Evolutionary conservation across 2,797 vertebrate genomes (phyloP), one percentile per base, ranked within the genome.

Genomic region (Eurystomus glaucurus): DNA sequence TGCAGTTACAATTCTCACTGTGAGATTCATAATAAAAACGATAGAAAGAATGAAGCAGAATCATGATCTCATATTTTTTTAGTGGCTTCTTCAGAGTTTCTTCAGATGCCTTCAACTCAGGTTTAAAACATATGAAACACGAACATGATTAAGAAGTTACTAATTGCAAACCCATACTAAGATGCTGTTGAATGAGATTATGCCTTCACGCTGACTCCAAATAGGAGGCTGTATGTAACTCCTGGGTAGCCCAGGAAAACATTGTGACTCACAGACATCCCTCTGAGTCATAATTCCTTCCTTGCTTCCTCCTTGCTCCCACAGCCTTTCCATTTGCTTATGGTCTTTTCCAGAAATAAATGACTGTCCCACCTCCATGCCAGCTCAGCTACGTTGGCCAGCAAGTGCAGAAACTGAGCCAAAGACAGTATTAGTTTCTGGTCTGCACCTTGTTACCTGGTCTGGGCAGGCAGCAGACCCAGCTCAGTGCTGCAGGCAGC

Each of bases 281-380:
- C 51, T 64, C 25, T 90, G 94, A 96, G 65, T 85, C 88, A 85
- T 25, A 76, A 64, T 70, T 79, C 22, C 72, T 79, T 28, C 13
- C n/a, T 51, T 69, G 70, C 80, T 85, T 91, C 58, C 43, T 85
- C 25, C 26, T 48, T 55, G 39, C 39, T 72, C 35, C 66, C 66
- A 45, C 82, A 86, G 29, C 23, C 50, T 80, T 94, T 85, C 90
- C 77, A 66, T 90, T 88, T 16, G 6, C 35, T 78, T 75, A 82
- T n/a, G 33, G 69, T 39, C 61, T 81, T 78, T 90, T 88, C 58
- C 79, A 86, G 62, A 94, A 90, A 78, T 51, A 58, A 79, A 61
- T 57, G 43, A 57, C 72, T 37, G 39, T 51, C 62, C 65, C 54
- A 84, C 13, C 14, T 75, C 54, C 26, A 5, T 23, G 58, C 70